A percentile compares a stretch with the other conserved stretches of the same genome.
Conservation (phyloP, 2,888 invertebrate genomes). For the Caenorhabditis plicata region DNA sequence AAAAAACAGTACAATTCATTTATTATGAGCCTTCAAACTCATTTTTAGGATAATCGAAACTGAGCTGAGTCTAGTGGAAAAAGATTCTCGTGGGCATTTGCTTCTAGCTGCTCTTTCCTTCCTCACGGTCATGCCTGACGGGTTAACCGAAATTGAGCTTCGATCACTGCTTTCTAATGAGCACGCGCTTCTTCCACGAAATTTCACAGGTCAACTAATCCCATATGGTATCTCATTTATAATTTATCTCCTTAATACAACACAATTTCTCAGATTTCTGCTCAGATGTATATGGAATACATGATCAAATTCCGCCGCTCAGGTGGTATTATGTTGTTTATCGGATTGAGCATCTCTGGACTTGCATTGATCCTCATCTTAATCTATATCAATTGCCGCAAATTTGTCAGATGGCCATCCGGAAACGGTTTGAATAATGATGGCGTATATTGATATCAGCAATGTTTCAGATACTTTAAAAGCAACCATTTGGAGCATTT, state of each 20-base stretch:
- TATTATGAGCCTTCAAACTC: no score
- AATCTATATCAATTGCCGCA: constrained; percentile 23
- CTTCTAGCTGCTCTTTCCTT: constrained; percentile 34
- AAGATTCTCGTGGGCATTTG: constrained; percentile 35
- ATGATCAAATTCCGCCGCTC: constrained; percentile 14
- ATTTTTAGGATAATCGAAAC: constrained; percentile 39
- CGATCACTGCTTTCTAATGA: constrained; percentile 24
- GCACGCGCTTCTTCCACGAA: constrained; percentile 21
- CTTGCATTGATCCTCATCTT: constrained; percentile 3
- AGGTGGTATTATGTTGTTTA: constrained; percentile 17
- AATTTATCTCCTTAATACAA: background rate
- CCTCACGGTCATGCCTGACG: constrained; percentile 18
- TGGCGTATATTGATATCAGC: no score
- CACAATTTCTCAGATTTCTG: constrained; percentile 28
- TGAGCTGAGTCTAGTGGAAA: constrained; percentile 39
- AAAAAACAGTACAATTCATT: no score
- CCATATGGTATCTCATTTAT: background rate
- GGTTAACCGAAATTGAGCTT: constrained; percentile 36
- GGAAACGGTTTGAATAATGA: constrained; percentile 11
- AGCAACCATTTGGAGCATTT: constrained; percentile 18
- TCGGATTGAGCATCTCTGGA: constrained; percentile 16
- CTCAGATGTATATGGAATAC: constrained; percentile 25
- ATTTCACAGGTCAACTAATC: constrained; percentile 8
- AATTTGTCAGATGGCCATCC: constrained; percentile 7
- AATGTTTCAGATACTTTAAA: constrained; percentile 16